Evolutionary conservation across 2,797 vertebrate genomes (phyloP).

Genomic region (Malacoraja senta): DNA sequence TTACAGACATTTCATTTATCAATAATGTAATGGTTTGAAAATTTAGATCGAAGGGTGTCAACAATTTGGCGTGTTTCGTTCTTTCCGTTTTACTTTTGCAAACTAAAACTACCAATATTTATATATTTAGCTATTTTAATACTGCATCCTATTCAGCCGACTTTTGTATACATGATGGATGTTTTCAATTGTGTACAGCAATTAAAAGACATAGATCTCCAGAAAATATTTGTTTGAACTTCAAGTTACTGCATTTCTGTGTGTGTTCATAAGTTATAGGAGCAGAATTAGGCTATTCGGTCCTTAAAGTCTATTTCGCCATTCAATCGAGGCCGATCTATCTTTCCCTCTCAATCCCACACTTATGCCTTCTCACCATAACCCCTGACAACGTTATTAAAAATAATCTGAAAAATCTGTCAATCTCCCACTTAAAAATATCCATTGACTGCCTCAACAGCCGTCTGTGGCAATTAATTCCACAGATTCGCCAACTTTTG

Average conservation of each 20-base stretch:
- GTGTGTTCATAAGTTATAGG: background rate
- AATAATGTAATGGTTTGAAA: slow-evolving; percentile 6
- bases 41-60: background rate
- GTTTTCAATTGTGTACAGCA: background rate
- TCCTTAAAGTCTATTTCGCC: too few species aligned
- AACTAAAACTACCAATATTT: background rate
- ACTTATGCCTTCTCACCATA: too few species aligned
- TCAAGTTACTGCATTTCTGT: background rate
- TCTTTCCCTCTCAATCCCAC: too few species aligned
- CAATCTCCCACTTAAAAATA: too few species aligned
- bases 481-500: too few species aligned
- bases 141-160: background rate
- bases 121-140: background rate
- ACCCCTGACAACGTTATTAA: too few species aligned
- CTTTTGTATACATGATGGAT: background rate
- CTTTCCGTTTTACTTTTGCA: background rate
- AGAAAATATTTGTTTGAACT: slow-evolving; percentile 8
- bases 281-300: too few species aligned
- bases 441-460: too few species aligned
- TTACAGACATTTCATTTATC: background rate
- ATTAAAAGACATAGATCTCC: background rate
- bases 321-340: too few species aligned
- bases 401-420: too few species aligned
- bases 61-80: background rate
- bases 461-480: too few species aligned